Evolutionary conservation across 2,888 invertebrate genomes (phyloP).

Genomic region (Drosophila infuscata): DNA sequence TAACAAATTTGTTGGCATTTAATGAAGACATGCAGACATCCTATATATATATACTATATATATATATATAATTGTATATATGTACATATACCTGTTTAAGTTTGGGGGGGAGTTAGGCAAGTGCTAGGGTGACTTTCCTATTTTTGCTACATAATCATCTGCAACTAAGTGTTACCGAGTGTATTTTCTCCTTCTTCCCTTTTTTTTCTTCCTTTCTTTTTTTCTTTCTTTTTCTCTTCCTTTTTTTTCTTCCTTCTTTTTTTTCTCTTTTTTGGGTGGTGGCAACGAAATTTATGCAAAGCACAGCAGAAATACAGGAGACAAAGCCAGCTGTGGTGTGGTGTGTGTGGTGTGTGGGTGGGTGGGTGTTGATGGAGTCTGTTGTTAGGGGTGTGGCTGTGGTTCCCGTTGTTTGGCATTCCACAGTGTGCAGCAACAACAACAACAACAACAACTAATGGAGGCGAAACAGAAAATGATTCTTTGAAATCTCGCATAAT

Average conservation of each 20-base stretch:
- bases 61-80: background rate
- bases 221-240: slow-evolving; percentile 9
- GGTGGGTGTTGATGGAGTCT: background rate
- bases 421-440: slow-evolving; percentile 22
- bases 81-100: background rate
- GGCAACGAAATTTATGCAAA: slow-evolving; percentile 73
- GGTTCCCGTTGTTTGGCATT: slow-evolving; percentile 32
- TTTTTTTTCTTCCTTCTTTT: background rate
- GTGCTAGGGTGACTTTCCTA: background rate
- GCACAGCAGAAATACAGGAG: slow-evolving; percentile 55
- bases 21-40: slow-evolving; percentile 32
- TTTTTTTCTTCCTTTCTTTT: background rate
- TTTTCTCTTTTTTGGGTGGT: slow-evolving; percentile 5
- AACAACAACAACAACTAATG: slow-evolving; percentile 7
- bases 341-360: no score
- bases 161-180: slow-evolving; percentile 22
- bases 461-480: slow-evolving; percentile 38
- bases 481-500: slow-evolving; percentile 75
- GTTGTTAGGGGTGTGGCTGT: slow-evolving; percentile 10
- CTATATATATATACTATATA: background rate
- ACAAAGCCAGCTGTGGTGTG: slow-evolving; percentile 11
- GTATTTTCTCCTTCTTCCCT: slow-evolving; percentile 2
- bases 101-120: background rate
- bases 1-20: slow-evolving; percentile 53
- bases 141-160: slow-evolving; percentile 54